Base-by-base conservation (phyloP, 92 coral and sea anemone species). In the Ricordea florida region DNA sequence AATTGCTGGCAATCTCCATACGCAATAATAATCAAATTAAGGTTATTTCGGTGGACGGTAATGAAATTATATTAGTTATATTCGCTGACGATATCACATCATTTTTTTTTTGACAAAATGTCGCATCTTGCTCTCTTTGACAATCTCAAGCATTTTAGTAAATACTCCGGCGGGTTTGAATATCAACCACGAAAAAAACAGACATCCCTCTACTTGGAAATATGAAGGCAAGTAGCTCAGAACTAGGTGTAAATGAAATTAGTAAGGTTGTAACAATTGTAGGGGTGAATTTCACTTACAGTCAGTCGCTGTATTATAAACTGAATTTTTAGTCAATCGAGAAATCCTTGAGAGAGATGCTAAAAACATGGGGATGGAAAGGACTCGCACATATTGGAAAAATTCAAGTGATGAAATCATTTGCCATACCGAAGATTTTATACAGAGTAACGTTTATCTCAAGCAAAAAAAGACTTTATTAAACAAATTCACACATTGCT, bases 391-490 rank as follows among this genome's bases (percentile, higher is more conserved):
- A 61, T 20, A 24, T 61, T 20, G 82, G 72, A 62, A 75, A 62
- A 48, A 75, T 61, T 15, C 72, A 62, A 50, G 45, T 76, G 9
- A 62, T 76, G 18, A 62, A 62, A 48, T 47, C 69, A 0, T 61
- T 47, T 11, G 40, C 49, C 14, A 32, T 74, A 21, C 67, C 69
- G 29, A 72, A 72, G 34, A 72, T 72, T 25, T 45, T 72, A 43
- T 28, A 40, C 32, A 44, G 59, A 11, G 45, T 48, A 9, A 47
- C 42, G 15, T 56, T 57, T 16, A 31, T 57, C 7, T 46, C 60
- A 58, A 41, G 50, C 33, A 44, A 45, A 41, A n/a, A 58, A 52
- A 29, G 44, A 8, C 18, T 34, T 57, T 10, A 18, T 34, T 8
- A 72, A 74, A 38, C 30, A 74, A 18, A 16, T 43, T 14, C 44